Evolutionary conservation across 2,113 vertebrate species (phyloP), one percentile per base, ranked within the genome.

Genomic region (Aptenodytes forsteri): DNA sequence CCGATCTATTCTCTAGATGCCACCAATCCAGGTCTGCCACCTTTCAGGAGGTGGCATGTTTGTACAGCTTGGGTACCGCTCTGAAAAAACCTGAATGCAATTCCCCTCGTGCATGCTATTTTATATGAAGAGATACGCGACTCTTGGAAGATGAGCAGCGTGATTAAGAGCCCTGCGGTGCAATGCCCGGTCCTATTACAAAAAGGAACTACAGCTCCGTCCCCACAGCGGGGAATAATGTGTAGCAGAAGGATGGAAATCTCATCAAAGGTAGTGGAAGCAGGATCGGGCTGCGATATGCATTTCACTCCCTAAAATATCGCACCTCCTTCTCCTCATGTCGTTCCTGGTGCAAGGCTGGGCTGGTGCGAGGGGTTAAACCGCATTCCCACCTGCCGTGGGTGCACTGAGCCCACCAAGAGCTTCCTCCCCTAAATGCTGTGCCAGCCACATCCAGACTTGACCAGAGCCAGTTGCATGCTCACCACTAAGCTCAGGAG

Each of bases 331-430:
- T 36, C 29, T 70, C 30, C 58, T 23, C 46, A 15, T 0, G 0
- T 15, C 38, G 7, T 30, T 56, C 40, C 29, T 14, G 47, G n/a
- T 6, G 9, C 21, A 13, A 65, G 23, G 49, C 56, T 11, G 52
- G 44, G 32, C 27, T 2, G 30, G 17, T 12, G 9, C 4, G 1
- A 40, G 38, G 72, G 38, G 49, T 84, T 59, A 72, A 92, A 87
- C n/a, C 14, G 0, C 27, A 3, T 36, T 56, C 36, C 47, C 10
- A 13, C 50, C n/a, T 0, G 2, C n/a, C 3, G 1, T 7, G 79
- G 58, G 66, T 11, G 72, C 56, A 7, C 44, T 21, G 69, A 79
- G 5, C n/a, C 8, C 36, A n/a, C 67, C 16, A 1, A 46, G n/a
- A 38, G 22, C 82, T 72, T 64, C 79, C 32, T 84, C 59, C 62